Evolutionary conservation across 2,113 vertebrate genomes (phyloP).

Genomic region (Ptilonorhynchus violaceus): DNA sequence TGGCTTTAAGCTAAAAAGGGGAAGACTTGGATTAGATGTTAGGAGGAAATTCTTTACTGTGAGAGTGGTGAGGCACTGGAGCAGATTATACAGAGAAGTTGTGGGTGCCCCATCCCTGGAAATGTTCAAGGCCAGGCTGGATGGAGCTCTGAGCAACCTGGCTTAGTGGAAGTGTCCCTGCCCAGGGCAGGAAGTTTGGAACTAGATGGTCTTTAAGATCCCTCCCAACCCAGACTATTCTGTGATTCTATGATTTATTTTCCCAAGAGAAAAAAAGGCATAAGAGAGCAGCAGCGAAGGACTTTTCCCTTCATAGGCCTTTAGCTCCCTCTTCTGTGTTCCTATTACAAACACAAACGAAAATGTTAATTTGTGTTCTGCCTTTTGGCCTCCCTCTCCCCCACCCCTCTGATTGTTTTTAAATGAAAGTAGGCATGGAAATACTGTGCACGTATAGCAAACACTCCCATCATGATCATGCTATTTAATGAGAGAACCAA

Average conservation of each 20-base stretch:
- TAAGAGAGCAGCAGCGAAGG: not conserved
- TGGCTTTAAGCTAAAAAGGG: not conserved
- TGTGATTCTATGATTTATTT: not conserved
- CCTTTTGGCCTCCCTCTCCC: not conserved
- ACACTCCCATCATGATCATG: not conserved
- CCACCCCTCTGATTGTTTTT: not conserved
- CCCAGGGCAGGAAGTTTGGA: not conserved
- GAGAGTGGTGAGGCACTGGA: not conserved
- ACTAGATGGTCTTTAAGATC: not conserved
- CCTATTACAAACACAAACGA: not conserved
- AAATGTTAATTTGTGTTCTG: not conserved
- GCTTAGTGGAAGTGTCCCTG: not conserved
- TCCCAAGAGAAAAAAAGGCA: not conserved
- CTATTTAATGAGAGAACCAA: not conserved
- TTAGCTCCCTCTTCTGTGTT: constrained; percentile 51
- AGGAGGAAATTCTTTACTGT: not conserved
- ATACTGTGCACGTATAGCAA: not conserved
- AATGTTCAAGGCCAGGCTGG: not conserved
- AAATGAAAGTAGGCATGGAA: not conserved
- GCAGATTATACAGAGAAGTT: not conserved
- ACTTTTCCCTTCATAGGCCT: not conserved
- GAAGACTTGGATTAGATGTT: not conserved
- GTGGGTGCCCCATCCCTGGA: not conserved
- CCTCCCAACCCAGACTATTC: not conserved
- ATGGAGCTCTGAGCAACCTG: not conserved